These are phyloP conservation scores for Columbina picui DNA, from an alignment of 2,113 vertebrate genomes.

Conservation along the genomic window DNA sequence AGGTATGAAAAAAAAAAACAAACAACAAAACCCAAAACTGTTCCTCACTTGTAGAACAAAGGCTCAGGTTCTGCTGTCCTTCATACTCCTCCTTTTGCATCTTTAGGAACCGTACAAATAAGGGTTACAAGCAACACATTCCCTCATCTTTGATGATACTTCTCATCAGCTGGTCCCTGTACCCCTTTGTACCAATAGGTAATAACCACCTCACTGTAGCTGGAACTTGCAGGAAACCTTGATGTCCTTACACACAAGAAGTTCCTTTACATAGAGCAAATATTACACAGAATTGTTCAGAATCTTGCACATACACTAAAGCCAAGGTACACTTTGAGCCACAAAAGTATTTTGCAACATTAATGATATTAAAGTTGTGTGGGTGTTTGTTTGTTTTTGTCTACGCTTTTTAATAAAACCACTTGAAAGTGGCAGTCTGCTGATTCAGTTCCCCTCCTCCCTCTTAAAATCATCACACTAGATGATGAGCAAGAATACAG, in stretches of 20 bases:
- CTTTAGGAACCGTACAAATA: rapidly evolving
- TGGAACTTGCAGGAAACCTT: background rate
- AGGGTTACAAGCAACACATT: background rate
- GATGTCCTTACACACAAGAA: background rate
- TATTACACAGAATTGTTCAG: background rate
- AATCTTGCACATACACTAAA: background rate
- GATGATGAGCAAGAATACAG: background rate
- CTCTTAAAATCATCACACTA: background rate
- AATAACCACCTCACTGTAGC: background rate
- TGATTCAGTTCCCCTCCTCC: background rate
- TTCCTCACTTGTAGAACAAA: background rate
- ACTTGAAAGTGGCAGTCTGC: background rate
- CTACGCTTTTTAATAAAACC: background rate
- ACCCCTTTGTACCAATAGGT: background rate
- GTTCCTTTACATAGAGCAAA: background rate
- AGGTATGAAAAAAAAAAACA: background rate
- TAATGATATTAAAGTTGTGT: background rate
- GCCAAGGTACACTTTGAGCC: background rate
- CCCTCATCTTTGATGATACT: background rate
- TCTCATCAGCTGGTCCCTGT: background rate
- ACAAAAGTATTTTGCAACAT: background rate
- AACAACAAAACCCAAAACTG: too few relatives aligned
- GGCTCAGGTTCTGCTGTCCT: background rate
- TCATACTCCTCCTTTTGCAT: background rate
- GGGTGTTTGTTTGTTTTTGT: background rate